Evolutionary conservation across 1,140 invertebrate genomes (phyloP).

Genomic region (Drosophila paulistorum): DNA sequence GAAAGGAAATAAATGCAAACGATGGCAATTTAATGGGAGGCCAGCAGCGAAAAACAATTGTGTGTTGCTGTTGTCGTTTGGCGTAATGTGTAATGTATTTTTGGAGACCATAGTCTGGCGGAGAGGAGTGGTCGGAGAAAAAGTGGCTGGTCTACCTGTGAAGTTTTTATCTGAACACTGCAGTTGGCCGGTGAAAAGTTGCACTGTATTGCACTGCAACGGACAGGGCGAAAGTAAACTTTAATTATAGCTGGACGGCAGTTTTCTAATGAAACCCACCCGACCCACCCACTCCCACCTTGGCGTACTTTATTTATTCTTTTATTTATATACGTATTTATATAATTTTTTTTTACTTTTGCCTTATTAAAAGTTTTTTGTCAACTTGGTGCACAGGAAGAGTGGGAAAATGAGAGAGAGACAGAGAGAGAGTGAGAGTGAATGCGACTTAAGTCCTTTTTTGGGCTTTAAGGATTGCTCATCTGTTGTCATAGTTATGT

Average conservation of each 20-base stretch:
- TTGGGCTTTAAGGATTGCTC: slow-evolving; percentile 63
- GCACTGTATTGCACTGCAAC: slow-evolving; percentile 69
- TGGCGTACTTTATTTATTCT: slow-evolving; percentile 30
- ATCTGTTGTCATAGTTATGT: slow-evolving; percentile 63
- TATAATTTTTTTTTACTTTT: slow-evolving; percentile 47
- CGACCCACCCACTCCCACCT: slow-evolving; percentile 18
- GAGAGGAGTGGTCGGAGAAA: not conserved
- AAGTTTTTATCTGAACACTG: slow-evolving; percentile 68
- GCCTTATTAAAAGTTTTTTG: slow-evolving; percentile 80
- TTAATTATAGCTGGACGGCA: slow-evolving; percentile 76
- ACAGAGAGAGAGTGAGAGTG: not conserved
- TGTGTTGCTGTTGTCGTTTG: slow-evolving; percentile 33
- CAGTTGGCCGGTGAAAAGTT: slow-evolving; percentile 61
- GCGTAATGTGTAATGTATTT: slow-evolving; percentile 72
- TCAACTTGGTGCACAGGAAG: slow-evolving; percentile 57
- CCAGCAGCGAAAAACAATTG: slow-evolving; percentile 63
- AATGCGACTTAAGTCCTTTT: slow-evolving; percentile 10
- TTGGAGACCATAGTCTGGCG: slow-evolving; percentile 51
- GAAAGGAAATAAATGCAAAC: slow-evolving; percentile 78
- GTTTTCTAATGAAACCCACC: slow-evolving; percentile 66
- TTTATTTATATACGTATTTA: slow-evolving; percentile 23
- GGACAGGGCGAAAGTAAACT: slow-evolving; percentile 76
- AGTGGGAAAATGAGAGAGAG: not conserved
- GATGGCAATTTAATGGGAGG: slow-evolving; percentile 76
- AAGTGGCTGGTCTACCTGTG: slow-evolving; percentile 43